Conservation (phyloP, 2,113 vertebrate species). For the Riparia riparia region DNA sequence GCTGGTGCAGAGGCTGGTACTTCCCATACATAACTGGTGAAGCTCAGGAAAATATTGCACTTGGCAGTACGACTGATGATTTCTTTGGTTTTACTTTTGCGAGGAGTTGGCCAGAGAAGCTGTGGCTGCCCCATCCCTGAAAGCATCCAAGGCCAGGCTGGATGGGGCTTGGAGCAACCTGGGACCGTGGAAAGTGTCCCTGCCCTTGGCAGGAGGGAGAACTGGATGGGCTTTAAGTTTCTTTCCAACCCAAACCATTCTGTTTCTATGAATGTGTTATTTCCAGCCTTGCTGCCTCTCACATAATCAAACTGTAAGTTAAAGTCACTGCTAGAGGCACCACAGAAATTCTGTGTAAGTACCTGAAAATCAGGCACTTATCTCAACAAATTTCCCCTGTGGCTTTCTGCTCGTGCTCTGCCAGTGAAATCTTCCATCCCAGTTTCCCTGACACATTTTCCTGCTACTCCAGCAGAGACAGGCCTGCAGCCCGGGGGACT, state of each 20-base stretch:
- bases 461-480: background rate
- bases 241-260: background rate
- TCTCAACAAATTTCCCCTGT: background rate
- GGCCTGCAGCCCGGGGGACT: background rate
- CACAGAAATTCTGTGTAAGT: background rate
- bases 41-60: background rate
- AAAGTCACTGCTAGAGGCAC: background rate
- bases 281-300: background rate
- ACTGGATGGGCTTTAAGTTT: background rate
- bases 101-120: background rate
- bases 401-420: background rate
- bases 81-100: background rate
- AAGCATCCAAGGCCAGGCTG: background rate
- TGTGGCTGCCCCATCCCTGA: background rate
- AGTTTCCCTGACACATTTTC: background rate
- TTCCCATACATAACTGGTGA: background rate
- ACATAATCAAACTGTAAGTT: background rate
- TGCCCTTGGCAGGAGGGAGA: background rate
- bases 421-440: background rate
- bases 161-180: fast-evolving
- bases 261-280: background rate
- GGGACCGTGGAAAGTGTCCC: background rate
- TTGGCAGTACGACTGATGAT: background rate
- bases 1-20: background rate
- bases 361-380: background rate